Conservation (phyloP, 2,888 invertebrate genomes). For the Xestia c-nigrum region DNA sequence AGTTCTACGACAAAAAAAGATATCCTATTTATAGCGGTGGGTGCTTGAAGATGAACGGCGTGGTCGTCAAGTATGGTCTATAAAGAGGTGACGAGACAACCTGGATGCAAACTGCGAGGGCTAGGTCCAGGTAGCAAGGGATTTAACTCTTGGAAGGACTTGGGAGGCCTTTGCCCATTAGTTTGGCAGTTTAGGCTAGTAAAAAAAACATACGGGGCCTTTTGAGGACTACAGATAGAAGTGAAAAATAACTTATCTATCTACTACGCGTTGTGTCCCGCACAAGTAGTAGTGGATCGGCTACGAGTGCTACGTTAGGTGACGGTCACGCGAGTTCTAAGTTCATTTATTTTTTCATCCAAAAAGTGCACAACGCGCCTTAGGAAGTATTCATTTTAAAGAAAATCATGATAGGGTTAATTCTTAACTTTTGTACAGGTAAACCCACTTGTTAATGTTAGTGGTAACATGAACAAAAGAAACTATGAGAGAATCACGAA, state of each 20-base stretch:
- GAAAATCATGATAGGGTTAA: not conserved
- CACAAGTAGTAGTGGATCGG: too few species aligned
- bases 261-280: too few species aligned
- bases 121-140: not conserved
- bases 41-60: not conserved
- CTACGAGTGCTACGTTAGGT: too few species aligned
- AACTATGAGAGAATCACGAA: conserved; percentile 17
- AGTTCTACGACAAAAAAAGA: not conserved
- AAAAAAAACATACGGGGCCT: not conserved
- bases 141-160: not conserved
- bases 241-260: too few species aligned
- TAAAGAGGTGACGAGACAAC: not conserved
- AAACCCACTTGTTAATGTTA: not conserved
- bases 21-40: not conserved
- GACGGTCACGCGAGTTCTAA: too few species aligned
- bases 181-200: not conserved
- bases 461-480: conserved; percentile 42
- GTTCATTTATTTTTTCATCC: too few species aligned
- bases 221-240: too few species aligned
- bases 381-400: too few species aligned
- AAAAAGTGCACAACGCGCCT: too few species aligned
- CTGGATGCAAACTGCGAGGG: not conserved
- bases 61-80: not conserved
- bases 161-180: not conserved
- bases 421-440: not conserved